These are phyloP conservation scores for Thecocarcelia acutangulata DNA, from an alignment of 2,888 invertebrate genomes.

Conservation along the genomic window DNA sequence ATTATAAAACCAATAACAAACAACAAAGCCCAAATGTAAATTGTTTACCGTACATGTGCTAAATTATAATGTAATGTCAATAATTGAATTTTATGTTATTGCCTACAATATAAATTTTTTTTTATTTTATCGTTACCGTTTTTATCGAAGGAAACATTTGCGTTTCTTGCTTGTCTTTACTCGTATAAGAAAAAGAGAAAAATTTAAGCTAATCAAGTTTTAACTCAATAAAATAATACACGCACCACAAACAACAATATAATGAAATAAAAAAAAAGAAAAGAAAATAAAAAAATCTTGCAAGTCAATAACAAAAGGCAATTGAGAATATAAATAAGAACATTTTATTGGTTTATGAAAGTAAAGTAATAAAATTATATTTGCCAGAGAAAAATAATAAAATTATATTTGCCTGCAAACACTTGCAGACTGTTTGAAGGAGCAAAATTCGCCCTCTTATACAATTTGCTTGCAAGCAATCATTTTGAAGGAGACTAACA, in stretches of 20 bases:
- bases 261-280: constrained; percentile 16
- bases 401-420: constrained; percentile 47
- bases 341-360: constrained; percentile 15
- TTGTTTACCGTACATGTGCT: constrained; percentile 54
- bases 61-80: constrained; percentile 74
- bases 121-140: constrained; percentile 58
- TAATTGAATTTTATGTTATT: constrained; percentile 70
- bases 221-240: constrained; percentile 31
- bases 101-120: constrained; percentile 30
- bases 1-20: constrained; percentile 28
- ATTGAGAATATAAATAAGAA: constrained; percentile 41
- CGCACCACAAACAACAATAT: constrained; percentile 29
- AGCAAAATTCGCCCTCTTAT: not conserved
- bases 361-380: constrained; percentile 53
- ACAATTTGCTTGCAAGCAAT: not conserved
- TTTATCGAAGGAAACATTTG: constrained; percentile 47
- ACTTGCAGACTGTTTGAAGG: constrained; percentile 2
- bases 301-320: constrained; percentile 35
- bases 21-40: constrained; percentile 22
- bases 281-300: not conserved
- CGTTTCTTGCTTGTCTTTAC: not conserved
- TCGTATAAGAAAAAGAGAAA: not conserved
- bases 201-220: constrained; percentile 56
- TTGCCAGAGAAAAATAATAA: constrained; percentile 38
- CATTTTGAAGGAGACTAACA: not conserved